Base-by-base conservation (phyloP, 2,888 invertebrate species). In the Stenurella melanura region DNA sequence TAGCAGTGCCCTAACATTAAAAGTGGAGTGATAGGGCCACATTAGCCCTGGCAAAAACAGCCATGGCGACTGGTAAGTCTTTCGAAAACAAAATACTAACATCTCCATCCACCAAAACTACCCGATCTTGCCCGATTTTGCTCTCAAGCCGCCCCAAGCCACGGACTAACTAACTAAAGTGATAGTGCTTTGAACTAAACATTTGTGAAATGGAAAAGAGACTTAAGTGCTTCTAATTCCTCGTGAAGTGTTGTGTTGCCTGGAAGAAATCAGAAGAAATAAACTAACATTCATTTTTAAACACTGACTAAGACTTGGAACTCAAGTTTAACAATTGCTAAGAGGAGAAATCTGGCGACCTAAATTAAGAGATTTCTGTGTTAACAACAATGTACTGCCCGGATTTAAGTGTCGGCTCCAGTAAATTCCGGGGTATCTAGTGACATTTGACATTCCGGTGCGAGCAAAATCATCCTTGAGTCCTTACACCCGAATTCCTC, bases 31-130 rank as follows among this genome's bases (percentile, higher is more conserved):
- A 84, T 84, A 83, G 84, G 86, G 85, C 84, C 74, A 79, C 77
- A 76, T 79, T 71, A 83, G 86, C 86, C 86, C 85, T 86, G 86
- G 85, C 86, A 82, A 81, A 78, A 74, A 80, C 80, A 79, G 86
- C 86, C 86, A 86, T 86, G 86, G 86, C 86, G 85, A 86, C 83
- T 82, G 86, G 86, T 86, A 85, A 86, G 86, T 85, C 64, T 34
- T 73, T 50, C 56, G 21, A 71, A 11, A 61, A 38, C 9, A 26
- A 80, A 78, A 77, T 76, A 79, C 78, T 71, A 64, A 76, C 76
- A 26, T 15, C n/a, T 58, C 17, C 63, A 21, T 17, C 26, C 50
- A 12, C 42, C 63, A 26, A n/a, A 54, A n/a, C 78, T 68, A 58
- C 50, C 73, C 73, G 63, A 67, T 64, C 77, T 75, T 34, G 56